A percentile compares a stretch with the other conserved stretches of the same genome.
Conservation (phyloP, 2,797 vertebrate species). For the Varecia variegata region DNA sequence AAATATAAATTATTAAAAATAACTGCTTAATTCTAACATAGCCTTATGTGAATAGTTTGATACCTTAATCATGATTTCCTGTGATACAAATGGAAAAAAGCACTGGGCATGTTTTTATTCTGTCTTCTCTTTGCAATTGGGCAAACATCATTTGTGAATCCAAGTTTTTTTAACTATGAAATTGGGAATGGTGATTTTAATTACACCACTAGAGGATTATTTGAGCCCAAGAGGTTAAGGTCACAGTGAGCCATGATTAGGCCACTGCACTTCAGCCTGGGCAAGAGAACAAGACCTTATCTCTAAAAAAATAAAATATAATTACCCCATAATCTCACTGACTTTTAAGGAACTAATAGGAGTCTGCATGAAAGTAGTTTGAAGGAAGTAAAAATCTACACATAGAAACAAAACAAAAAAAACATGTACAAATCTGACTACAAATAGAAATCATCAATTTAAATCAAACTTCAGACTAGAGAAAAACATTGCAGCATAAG, state of each 20-base stretch:
- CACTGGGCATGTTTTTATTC: neutral
- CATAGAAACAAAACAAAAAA: too few relatives aligned
- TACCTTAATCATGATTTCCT: neutral
- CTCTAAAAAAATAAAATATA: neutral
- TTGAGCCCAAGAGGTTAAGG: neutral
- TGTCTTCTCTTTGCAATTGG: neutral
- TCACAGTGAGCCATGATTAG: neutral
- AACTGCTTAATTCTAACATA: conserved; percentile 10
- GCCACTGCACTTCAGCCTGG: neutral
- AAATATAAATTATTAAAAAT: neutral
- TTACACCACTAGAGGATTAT: neutral
- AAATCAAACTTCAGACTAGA: neutral
- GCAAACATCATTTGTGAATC: neutral
- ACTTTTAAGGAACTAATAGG: neutral
- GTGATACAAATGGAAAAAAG: neutral
- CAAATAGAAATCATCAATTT: neutral
- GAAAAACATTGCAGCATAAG: neutral
- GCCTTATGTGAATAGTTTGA: neutral
- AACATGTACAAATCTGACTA: neutral
- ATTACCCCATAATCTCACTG: neutral
- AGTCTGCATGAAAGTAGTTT: neutral
- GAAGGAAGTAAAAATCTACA: neutral
- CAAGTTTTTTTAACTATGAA: neutral
- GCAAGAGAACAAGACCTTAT: neutral
- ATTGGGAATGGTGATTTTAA: neutral